These are phyloP conservation scores for Rhea americana DNA, from an alignment of 2,113 vertebrate species.

Conservation along the genomic window DNA sequence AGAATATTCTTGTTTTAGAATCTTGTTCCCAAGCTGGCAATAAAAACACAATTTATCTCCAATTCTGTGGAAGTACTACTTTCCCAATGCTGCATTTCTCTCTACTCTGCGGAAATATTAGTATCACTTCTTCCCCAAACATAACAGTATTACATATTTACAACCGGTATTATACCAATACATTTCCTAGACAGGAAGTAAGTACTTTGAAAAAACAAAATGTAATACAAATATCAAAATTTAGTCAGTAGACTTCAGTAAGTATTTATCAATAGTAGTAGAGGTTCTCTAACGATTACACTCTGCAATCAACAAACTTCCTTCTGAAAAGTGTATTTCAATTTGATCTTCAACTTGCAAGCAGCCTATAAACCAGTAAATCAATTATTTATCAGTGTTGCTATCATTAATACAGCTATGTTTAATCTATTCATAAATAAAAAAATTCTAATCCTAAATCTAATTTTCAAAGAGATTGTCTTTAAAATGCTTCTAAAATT, in stretches of 20 bases:
- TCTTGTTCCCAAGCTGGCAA: neutral
- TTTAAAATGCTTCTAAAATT: neutral
- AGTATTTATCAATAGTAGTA: neutral
- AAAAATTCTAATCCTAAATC: neutral
- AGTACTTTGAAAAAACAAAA: neutral
- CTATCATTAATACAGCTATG: neutral
- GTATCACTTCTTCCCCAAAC: neutral
- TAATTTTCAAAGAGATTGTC: neutral
- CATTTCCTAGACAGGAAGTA: neutral
- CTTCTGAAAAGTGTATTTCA: neutral
- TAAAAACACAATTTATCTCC: neutral
- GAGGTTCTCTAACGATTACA: neutral
- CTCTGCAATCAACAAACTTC: neutral
- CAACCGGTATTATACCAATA: neutral
- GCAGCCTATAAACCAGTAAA: neutral
- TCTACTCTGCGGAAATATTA: neutral
- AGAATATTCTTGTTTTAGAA: neutral
- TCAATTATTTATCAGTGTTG: neutral
- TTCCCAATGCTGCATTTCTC: neutral
- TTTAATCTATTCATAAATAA: neutral
- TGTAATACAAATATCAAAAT: neutral
- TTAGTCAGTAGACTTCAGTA: neutral
- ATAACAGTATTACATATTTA: neutral
- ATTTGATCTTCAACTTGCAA: neutral
- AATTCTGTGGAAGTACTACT: neutral